Evolutionary conservation across 2,888 invertebrate genomes (phyloP).

Genomic region (Eilema caniola): DNA sequence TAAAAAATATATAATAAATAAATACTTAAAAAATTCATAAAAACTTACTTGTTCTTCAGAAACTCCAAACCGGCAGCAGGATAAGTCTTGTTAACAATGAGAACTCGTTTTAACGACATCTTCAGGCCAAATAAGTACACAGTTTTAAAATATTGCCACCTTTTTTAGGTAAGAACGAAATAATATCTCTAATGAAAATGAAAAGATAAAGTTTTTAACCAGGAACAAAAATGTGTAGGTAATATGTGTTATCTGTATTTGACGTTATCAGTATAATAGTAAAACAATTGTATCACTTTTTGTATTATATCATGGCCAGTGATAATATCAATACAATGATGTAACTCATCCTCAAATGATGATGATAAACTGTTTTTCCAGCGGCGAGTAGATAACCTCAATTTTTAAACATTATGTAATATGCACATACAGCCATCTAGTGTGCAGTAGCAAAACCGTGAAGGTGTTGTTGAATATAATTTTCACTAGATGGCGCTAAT

Average conservation of each 20-base stretch:
- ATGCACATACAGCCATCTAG: neutral
- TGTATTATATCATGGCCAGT: conserved; percentile 1
- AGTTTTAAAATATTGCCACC: neutral
- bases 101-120: conserved; percentile 70
- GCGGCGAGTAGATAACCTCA: neutral
- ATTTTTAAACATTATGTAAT: neutral
- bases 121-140: conserved; percentile 20
- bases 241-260: conserved; percentile 13
- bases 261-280: conserved; percentile 5
- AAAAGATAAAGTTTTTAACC: neutral
- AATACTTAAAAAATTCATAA: neutral
- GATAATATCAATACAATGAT: neutral
- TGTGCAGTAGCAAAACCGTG: neutral
- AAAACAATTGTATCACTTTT: neutral
- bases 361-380: neutral
- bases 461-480: neutral
- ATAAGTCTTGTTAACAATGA: conserved; percentile 73
- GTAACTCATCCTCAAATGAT: neutral
- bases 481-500: neutral
- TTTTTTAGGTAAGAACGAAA: neutral
- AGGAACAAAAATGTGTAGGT: neutral
- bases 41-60: conserved; percentile 73
- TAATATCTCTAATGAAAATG: neutral
- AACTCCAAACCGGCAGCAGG: conserved; percentile 70
- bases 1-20: no score